Conservation (phyloP, 2,797 vertebrate species). For the Acanthiza pusilla region DNA sequence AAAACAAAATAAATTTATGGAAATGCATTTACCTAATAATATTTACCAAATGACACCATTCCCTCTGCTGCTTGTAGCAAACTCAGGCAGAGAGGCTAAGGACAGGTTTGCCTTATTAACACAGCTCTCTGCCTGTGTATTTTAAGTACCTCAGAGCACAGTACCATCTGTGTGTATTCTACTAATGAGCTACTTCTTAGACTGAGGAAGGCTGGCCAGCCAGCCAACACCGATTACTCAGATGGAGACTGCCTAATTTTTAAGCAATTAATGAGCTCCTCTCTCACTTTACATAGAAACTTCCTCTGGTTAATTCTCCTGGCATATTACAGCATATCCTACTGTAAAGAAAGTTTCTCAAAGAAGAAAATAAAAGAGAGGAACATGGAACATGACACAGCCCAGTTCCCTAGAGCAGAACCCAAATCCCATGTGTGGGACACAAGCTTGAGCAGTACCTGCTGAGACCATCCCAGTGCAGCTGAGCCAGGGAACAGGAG, state of each 20-base stretch:
- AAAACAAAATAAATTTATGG: constrained; percentile 32
- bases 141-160: constrained; percentile 67
- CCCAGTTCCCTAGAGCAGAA: neutral
- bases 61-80: constrained; percentile 17
- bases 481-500: neutral
- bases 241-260: constrained; percentile 68
- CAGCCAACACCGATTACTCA: constrained; percentile 68
- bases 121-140: constrained; percentile 44
- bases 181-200: constrained; percentile 67
- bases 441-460: neutral
- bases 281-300: constrained; percentile 32
- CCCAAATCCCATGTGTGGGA: rapidly evolving
- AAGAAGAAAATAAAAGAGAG: neutral
- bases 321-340: neutral
- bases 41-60: constrained; percentile 48
- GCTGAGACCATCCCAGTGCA: neutral
- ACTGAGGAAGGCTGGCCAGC: constrained; percentile 50
- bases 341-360: neutral
- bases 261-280: constrained; percentile 63
- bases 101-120: constrained; percentile 61
- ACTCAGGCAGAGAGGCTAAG: neutral
- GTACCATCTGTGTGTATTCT: constrained; percentile 71
- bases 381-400: neutral
- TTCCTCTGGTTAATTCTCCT: constrained; percentile 54
- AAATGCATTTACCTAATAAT: constrained; percentile 55